Percentiles rank a stretch among this genome's conserved stretches.
Conservation (phyloP, 2,113 vertebrate genomes). For the Tapirus terrestris region DNA sequence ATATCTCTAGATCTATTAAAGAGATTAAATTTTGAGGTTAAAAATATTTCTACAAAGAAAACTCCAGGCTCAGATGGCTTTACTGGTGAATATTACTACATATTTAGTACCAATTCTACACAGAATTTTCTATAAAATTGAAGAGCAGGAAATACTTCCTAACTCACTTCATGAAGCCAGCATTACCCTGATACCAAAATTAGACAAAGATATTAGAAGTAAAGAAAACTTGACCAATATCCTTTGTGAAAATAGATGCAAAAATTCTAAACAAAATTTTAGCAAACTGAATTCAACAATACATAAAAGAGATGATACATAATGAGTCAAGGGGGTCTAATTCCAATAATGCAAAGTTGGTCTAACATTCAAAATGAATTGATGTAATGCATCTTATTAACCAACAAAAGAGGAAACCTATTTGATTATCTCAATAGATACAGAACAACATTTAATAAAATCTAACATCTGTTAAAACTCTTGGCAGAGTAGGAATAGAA, state of each 20-base stretch:
- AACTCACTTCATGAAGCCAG: neutral
- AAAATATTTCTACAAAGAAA: neutral
- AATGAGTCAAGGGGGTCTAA: neutral
- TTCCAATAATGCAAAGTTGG: neutral
- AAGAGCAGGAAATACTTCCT: neutral
- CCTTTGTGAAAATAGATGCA: too few species aligned
- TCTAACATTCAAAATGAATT: neutral
- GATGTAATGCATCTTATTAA: neutral
- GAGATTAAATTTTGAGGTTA: neutral
- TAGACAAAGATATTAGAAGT: neutral
- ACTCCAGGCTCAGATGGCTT: neutral
- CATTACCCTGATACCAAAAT: neutral
- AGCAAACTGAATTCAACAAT: neutral
- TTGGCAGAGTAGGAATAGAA: neutral
- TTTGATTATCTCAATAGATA: neutral
- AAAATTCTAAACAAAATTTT: too few species aligned
- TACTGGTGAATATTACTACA: neutral
- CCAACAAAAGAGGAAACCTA: neutral
- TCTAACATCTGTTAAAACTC: neutral
- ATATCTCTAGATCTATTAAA: neutral
- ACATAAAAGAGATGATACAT: neutral
- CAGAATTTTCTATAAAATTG: neutral
- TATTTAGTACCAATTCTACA: neutral
- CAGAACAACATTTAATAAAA: neutral
- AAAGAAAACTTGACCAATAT: neutral